Percentiles rank a stretch among this genome's conserved stretches.
These are phyloP conservation scores for Rallus limicola DNA, from an alignment of 2,113 vertebrate genomes.

Conservation along the genomic window DNA sequence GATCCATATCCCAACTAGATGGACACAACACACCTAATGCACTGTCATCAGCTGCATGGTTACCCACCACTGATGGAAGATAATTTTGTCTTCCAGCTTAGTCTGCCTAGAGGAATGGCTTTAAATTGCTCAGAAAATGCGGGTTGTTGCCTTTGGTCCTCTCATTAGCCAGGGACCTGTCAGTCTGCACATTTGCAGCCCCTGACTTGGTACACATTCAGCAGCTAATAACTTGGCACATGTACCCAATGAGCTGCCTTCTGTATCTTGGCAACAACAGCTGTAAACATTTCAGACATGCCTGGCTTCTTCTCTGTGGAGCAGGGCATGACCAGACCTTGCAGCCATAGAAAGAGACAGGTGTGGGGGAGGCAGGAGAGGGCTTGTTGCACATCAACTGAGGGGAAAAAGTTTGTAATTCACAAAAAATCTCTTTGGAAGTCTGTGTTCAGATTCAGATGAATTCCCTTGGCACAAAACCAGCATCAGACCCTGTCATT, in stretches of 20 bases:
- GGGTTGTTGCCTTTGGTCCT: slow-evolving; percentile 18
- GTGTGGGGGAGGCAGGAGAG: neutral
- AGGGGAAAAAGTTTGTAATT: neutral
- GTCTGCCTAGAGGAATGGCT: neutral
- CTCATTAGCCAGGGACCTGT: neutral
- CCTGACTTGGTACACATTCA: neutral
- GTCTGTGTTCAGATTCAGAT: neutral
- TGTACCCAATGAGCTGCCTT: neutral
- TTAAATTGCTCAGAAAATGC: neutral
- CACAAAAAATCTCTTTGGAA: neutral
- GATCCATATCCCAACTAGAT: neutral
- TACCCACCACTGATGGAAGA: neutral
- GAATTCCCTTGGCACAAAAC: neutral
- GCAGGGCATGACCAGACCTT: slow-evolving; percentile 2
- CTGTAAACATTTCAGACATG: neutral
- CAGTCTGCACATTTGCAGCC: neutral
- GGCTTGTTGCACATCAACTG: neutral
- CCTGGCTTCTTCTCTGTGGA: neutral
- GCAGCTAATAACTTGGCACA: neutral
- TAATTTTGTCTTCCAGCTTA: neutral
- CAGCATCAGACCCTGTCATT: neutral
- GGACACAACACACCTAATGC: neutral
- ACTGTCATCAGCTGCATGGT: neutral
- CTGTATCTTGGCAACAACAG: neutral
- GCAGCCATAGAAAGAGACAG: neutral